A percentile compares a stretch with the other conserved stretches of the same genome.
Conservation (phyloP, 2,113 vertebrate genomes). For the Eretmochelys imbricata region DNA sequence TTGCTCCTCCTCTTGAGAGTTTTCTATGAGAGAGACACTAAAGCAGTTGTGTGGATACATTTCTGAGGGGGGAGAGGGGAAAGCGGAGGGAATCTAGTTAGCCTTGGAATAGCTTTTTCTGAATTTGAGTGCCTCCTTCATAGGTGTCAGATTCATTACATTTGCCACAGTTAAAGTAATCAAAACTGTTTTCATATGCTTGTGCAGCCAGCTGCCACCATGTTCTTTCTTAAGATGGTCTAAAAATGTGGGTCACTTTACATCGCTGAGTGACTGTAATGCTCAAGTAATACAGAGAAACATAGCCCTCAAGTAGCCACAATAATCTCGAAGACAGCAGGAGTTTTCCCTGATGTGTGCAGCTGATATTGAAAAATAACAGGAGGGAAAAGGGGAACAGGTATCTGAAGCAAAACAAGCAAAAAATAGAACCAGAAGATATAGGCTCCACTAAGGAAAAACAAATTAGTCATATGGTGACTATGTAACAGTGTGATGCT, state of each 20-base stretch:
- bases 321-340: neutral
- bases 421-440: neutral
- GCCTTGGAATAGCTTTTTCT: neutral
- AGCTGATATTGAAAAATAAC: neutral
- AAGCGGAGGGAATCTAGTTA: neutral
- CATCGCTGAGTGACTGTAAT: rapidly evolving
- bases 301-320: neutral
- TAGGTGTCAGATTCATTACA: neutral
- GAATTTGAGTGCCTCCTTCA: neutral
- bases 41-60: neutral
- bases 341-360: neutral
- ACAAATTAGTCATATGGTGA: neutral
- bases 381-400: neutral
- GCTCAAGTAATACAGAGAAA: neutral
- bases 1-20: neutral
- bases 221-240: neutral
- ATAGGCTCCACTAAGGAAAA: neutral
- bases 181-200: neutral
- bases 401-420: neutral
- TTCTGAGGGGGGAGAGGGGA: neutral
- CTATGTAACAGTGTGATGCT: neutral
- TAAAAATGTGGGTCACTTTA: neutral
- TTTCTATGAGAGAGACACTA: neutral
- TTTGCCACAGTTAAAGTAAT: neutral
- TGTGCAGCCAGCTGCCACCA: neutral